phyloP scores from a whole-genome alignment of 2,888 invertebrate genomes.

The Cheilosia vernalis region DNA sequence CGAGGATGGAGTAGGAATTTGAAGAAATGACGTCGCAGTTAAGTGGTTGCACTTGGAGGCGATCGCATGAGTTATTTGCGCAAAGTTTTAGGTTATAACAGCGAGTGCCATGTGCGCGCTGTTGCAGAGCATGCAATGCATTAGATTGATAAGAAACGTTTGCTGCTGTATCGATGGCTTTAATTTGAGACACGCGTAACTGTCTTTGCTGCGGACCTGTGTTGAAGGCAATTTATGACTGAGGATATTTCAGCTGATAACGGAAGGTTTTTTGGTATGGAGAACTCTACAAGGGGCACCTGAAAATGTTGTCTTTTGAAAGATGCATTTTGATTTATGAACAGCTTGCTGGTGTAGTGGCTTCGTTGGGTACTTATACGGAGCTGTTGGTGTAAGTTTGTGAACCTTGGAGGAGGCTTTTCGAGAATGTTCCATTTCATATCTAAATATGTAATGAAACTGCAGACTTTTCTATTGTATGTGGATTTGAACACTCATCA shows the following conservation, averaged over 20 bases:
- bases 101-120: neutral
- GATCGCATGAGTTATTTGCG: slow-evolving; percentile 55
- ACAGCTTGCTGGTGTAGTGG: too few relatives aligned
- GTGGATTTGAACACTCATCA: too few relatives aligned
- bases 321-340: too few relatives aligned
- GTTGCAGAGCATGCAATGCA: slow-evolving; percentile 16
- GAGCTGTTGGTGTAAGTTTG: too few relatives aligned
- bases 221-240: slow-evolving; percentile 37
- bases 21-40: slow-evolving; percentile 44
- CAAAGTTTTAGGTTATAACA: neutral
- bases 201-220: neutral
- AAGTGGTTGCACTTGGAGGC: slow-evolving; percentile 56
- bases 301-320: too few relatives aligned
- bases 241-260: neutral
- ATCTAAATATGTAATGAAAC: too few relatives aligned
- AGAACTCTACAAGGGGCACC: too few relatives aligned
- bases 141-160: slow-evolving; percentile 44
- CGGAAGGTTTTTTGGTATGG: too few relatives aligned
- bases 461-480: too few relatives aligned
- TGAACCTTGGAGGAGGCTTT: too few relatives aligned
- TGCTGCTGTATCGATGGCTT: neutral
- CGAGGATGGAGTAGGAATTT: slow-evolving; percentile 14
- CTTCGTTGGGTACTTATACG: too few relatives aligned
- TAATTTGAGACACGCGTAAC: slow-evolving; percentile 7
- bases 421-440: too few relatives aligned